Conservation (phyloP, 2,888 invertebrate genomes). For the Nymphalis c-album region DNA sequence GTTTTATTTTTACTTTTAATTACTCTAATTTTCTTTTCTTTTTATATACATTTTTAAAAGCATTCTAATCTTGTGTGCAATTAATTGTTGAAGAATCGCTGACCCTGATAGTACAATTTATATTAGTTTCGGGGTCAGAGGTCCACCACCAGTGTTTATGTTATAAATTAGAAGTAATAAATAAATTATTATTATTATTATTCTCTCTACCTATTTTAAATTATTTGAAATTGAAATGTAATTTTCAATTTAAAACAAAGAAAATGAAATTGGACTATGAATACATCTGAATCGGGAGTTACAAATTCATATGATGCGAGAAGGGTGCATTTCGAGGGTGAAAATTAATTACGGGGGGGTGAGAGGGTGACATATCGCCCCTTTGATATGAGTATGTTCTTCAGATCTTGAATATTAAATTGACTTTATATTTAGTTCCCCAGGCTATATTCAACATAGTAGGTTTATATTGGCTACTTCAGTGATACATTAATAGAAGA, state of each 20-base stretch:
- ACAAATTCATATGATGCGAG: constrained; percentile 5
- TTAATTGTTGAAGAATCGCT: no score
- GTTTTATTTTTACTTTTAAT: no score
- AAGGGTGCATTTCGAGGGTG: constrained; percentile 17
- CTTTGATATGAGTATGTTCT: constrained; percentile 19
- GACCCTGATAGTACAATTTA: no score
- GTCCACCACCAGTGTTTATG: no score
- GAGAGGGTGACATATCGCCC: constrained; percentile 6
- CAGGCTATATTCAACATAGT: background rate
- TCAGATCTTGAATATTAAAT: constrained; percentile 6
- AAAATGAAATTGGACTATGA: background rate
- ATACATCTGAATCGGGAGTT: background rate
- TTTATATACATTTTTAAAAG: no score
- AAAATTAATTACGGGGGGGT: constrained; percentile 20
- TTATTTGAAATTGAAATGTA: no score
- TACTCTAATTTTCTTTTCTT: no score
- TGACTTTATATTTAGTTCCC: constrained; percentile 6
- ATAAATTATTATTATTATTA: no score
- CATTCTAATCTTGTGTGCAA: no score
- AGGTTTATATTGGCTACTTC: background rate
- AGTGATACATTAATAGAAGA: background rate
- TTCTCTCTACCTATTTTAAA: background rate
- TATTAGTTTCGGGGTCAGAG: no score
- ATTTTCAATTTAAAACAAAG: background rate
- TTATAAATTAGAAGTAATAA: no score